Base-by-base conservation (phyloP, 2,888 invertebrate species). In the Ormia ochracea region DNA sequence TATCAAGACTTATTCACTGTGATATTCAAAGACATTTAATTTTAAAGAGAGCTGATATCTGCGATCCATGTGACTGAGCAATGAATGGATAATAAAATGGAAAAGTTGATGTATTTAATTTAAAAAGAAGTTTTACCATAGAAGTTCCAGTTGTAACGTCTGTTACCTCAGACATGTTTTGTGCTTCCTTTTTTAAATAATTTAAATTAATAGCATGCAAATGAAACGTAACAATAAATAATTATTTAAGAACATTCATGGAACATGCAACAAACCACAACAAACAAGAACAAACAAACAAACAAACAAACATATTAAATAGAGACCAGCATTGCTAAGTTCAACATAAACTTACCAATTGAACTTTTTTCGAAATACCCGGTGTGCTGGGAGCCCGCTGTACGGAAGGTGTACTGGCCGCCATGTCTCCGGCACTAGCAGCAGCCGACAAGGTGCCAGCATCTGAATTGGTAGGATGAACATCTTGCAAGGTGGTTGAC, bases 331-430 rank as follows among this genome's bases (percentile, higher is more conserved):
- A 28, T 28, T 28, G 6, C 3, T 6, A 38, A 38, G 17, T 43
- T 2, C 0, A 43, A 38, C 5, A n/a, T n/a, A 19, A 41, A 82
- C 92, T 91, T 87, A 96, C 96, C 93, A 97, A 89, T 88, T 96
- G 96, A 54, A 97, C 97, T 91, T 96, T 96, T 90, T 96, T 96
- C 79, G 94, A 94, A 79, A 94, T 93, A 31, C 94, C 93, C 1
- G 95, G 94, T 36, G 91, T 91, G 83, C 91, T 87, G 59, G 92
- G 87, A 79, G 91, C 88, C 48, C 90, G 89, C 31, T 87, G 88
- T 3, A 84, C 84, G 17, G 59, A 52, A 14, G 84, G 84, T 21
- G 75, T 58, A 3, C 82, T 83, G 31, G 65, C 76, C 28, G 83
- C 82, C 38, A 85, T 83, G 70, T 86, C 87, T n/a, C 70, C 85